Base-by-base conservation (phyloP, 2,888 invertebrate genomes). In the Microdon myrmicae region DNA sequence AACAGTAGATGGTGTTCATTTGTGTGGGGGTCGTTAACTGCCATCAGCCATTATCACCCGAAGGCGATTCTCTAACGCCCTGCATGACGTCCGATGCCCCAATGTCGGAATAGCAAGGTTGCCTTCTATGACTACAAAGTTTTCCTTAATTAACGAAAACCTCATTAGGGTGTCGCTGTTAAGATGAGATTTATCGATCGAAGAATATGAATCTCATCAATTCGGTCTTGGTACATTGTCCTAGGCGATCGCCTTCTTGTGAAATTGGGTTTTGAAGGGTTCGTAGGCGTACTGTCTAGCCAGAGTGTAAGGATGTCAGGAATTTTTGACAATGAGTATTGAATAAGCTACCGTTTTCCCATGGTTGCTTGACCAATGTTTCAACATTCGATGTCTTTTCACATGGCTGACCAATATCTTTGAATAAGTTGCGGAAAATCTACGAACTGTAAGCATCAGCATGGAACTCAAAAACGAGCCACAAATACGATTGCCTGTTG, bases 361-460 rank as follows among this genome's bases (percentile, higher is more conserved):
- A 14, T 9, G 38, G 39, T 22, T 49, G 32, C 25, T 26, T 32
- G n/a, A n/a, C n/a, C n/a, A n/a, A n/a, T n/a, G n/a, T n/a, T n/a
- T n/a, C n/a, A n/a, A n/a, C n/a, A n/a, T n/a, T n/a, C n/a, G n/a
- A n/a, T n/a, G n/a, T n/a, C n/a, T n/a, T n/a, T n/a, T n/a, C n/a
- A n/a, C n/a, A n/a, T n/a, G n/a, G n/a, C n/a, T n/a, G n/a, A n/a
- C n/a, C n/a, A n/a, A n/a, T n/a, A n/a, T n/a, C n/a, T n/a, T n/a
- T n/a, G n/a, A n/a, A n/a, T n/a, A n/a, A n/a, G n/a, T 48, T 48
- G 29, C 29, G 35, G 41, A 48, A 48, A 56, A 48, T 41, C 41
- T 34, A 25, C 29, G 19, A 48, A 56, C 39, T 48, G 35, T 25
- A 41, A 47, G 41, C 39, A 41, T 39, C 48, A n/a, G n/a, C n/a